A percentile compares a stretch with the other conserved stretches of the same genome.
These are phyloP conservation scores for Embidobia sp. DNA, from an alignment of 2,888 invertebrate species.

Conservation along the genomic window DNA sequence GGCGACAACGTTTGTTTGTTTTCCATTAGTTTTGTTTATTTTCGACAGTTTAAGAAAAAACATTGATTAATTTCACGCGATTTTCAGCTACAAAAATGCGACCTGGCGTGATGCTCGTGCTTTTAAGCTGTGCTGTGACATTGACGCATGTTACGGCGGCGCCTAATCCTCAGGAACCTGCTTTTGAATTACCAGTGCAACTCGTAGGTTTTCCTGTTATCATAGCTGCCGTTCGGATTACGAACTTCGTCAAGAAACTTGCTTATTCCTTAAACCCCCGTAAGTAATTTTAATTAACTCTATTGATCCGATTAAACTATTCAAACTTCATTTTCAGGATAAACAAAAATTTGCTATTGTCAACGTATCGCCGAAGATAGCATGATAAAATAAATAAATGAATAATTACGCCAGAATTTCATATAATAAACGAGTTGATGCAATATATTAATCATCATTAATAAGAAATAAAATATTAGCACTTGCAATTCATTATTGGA, in stretches of 20 bases:
- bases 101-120: conserved; percentile 69
- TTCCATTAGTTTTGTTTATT: no score
- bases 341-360: conserved; percentile 30
- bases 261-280: conserved; percentile 92
- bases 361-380: no score
- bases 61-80: background rate
- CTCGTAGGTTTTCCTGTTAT: conserved; percentile 92
- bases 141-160: conserved; percentile 73
- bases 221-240: conserved; percentile 88
- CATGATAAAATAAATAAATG: no score
- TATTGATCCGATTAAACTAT: conserved; percentile 33
- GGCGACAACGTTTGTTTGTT: no score
- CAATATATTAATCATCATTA: no score
- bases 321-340: conserved; percentile 40
- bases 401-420: no score
- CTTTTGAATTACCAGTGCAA: conserved; percentile 91
- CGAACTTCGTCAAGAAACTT: conserved; percentile 92
- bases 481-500: no score
- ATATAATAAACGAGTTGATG: no score
- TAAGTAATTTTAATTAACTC: conserved; percentile 77
- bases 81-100: conserved; percentile 71
- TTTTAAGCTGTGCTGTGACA: conserved; percentile 73
- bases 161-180: conserved; percentile 82
- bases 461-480: no score
- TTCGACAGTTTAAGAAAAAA: no score